These are phyloP conservation scores for Ctena decussata DNA, from an alignment of 2,888 invertebrate genomes.

Conservation along the genomic window DNA sequence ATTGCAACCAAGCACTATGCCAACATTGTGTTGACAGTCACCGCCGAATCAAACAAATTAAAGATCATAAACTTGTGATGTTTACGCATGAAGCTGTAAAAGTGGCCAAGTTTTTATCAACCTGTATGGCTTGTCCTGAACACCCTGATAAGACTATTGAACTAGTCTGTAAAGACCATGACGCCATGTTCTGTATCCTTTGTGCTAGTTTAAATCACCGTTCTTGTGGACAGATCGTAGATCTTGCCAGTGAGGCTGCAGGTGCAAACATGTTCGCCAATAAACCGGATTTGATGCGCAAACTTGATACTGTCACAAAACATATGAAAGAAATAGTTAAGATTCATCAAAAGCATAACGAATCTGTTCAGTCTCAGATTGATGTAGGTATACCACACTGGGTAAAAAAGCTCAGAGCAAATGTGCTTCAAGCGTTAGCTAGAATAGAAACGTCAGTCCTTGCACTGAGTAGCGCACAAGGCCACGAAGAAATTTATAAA, in stretches of 20 bases:
- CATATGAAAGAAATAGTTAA: not conserved
- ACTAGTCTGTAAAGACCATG: not conserved
- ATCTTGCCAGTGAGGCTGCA: not conserved
- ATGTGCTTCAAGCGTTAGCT: not conserved
- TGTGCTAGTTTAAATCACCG: not conserved
- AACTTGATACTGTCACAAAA: not conserved
- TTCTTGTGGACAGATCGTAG: not conserved
- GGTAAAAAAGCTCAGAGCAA: not conserved
- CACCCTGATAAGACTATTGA: not conserved
- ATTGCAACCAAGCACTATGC: not conserved
- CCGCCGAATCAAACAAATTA: not conserved
- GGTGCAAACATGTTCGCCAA: not conserved
- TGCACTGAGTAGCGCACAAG: not conserved
- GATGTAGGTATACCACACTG: not conserved
- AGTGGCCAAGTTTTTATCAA: not conserved
- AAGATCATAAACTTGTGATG: not conserved
- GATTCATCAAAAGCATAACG: not conserved
- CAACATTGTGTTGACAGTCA: not conserved
- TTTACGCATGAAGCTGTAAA: not conserved
- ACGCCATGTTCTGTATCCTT: not conserved
- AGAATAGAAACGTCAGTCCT: not conserved
- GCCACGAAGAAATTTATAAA: not conserved
- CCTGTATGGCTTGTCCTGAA: not conserved
- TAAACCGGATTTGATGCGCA: not conserved
- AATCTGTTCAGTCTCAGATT: not conserved